These are phyloP conservation scores for Hirudinaria manillensis DNA, from an alignment of 2,888 invertebrate genomes.

Conservation along the genomic window DNA sequence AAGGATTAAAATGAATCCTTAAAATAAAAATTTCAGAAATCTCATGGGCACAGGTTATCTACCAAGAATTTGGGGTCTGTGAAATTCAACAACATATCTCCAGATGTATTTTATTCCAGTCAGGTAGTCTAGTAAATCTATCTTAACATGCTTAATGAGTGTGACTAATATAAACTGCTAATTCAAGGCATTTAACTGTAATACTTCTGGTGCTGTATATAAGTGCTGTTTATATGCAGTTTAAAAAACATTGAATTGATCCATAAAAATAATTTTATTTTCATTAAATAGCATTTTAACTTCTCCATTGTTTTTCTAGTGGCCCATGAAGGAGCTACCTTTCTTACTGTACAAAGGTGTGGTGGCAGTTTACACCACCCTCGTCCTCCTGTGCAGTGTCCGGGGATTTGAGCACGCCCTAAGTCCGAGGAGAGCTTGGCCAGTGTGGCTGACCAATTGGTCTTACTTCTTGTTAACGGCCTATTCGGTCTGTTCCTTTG, in stretches of 20 bases:
- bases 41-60: too few species aligned
- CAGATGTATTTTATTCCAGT: conserved; percentile 17
- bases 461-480: conserved; percentile 45
- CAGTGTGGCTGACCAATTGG: conserved; percentile 49
- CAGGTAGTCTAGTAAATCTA: not conserved
- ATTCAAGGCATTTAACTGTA: too few species aligned
- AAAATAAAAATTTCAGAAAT: too few species aligned
- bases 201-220: not conserved
- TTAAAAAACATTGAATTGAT: not conserved
- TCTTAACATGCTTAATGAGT: not conserved
- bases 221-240: not conserved
- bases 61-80: too few species aligned
- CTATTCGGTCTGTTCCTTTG: conserved; percentile 40
- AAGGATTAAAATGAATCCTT: too few species aligned
- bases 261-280: not conserved
- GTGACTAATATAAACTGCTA: not conserved
- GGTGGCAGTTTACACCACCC: conserved; percentile 6
- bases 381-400: not conserved
- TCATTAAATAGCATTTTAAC: not conserved
- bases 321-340: not conserved
- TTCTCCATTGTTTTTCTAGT: not conserved
- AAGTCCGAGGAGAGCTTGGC: conserved; percentile 39
- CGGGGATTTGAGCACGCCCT: conserved; percentile 31
- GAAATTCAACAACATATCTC: conserved; percentile 8
- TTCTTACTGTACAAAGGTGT: conserved; percentile 1